These are phyloP conservation scores for Drosophila murphyi DNA, from an alignment of 1,140 invertebrate genomes.

Conservation along the genomic window DNA sequence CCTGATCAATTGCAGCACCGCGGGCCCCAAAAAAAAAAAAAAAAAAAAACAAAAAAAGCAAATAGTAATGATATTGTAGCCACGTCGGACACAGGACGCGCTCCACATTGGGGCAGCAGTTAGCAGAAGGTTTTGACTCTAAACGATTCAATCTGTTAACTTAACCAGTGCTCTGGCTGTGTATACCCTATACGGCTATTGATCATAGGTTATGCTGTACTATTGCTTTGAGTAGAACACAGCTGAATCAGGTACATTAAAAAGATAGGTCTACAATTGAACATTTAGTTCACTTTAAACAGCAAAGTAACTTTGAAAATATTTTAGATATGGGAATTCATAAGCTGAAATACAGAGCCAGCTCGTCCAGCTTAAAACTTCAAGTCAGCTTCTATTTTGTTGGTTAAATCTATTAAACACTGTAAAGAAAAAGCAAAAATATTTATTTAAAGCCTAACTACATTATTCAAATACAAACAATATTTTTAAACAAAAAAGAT, in stretches of 20 bases:
- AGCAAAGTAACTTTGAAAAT: no score
- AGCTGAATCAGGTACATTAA: background rate
- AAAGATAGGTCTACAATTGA: no score
- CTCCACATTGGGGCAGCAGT: constrained; percentile 70
- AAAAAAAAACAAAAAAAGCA: constrained; percentile 47
- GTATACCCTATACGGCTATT: constrained; percentile 38
- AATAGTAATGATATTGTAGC: constrained; percentile 71
- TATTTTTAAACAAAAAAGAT: no score
- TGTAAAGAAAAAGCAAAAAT: no score
- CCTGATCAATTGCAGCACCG: constrained; percentile 74
- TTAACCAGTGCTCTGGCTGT: constrained; percentile 9
- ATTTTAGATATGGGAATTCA: no score
- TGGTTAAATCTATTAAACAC: no score
- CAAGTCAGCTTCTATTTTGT: no score
- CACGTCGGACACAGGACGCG: constrained; percentile 23
- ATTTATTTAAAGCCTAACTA: no score
- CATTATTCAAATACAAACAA: no score
- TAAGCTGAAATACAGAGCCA: no score
- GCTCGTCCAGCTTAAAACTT: no score
- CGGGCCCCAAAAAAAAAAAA: constrained; percentile 50
- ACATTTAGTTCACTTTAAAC: no score
- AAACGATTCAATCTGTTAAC: constrained; percentile 71
- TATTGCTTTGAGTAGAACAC: background rate
- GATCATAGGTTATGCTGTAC: background rate
- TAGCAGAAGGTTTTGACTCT: constrained; percentile 53